Percentiles rank a stretch among this genome's conserved stretches.
Conservation (phyloP, 2,113 vertebrate genomes). For the Rhinogobius similis region DNA sequence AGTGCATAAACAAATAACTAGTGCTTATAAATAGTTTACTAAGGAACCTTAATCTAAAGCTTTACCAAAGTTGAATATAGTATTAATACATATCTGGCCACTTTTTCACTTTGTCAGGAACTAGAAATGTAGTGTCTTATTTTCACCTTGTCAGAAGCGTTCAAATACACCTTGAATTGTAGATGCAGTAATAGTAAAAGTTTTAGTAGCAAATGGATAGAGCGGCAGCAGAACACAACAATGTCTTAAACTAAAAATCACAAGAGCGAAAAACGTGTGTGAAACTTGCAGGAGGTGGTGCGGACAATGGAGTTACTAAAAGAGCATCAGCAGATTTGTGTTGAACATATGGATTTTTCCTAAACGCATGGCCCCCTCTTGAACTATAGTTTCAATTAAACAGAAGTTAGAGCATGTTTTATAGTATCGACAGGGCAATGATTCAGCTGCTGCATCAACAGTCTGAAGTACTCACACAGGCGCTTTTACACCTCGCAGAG, state of each 20-base stretch:
- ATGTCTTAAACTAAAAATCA: slow-evolving; percentile 18
- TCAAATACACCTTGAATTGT: too few relatives aligned
- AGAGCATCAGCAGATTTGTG: slow-evolving; percentile 19
- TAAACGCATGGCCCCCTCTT: slow-evolving; percentile 23
- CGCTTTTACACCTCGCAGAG: slow-evolving; percentile 12
- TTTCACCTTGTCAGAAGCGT: too few relatives aligned
- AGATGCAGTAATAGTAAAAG: too few relatives aligned
- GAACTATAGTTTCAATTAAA: slow-evolving; percentile 48
- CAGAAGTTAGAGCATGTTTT: slow-evolving; percentile 35
- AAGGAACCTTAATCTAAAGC: too few relatives aligned
- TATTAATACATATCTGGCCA: too few relatives aligned
- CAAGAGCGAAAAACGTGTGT: background rate
- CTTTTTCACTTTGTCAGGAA: too few relatives aligned
- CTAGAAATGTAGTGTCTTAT: too few relatives aligned
- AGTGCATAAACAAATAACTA: too few relatives aligned
- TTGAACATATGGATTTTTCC: slow-evolving; percentile 29
- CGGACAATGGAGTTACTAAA: slow-evolving; percentile 15
- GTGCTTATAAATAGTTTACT: too few relatives aligned
- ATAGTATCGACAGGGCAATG: slow-evolving; percentile 32
- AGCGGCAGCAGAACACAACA: background rate
- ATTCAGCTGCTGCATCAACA: slow-evolving; percentile 40
- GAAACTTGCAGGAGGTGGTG: background rate
- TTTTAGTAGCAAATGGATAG: background rate
- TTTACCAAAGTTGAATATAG: too few relatives aligned
- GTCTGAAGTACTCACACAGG: slow-evolving; percentile 24